Evolutionary conservation across 92 coral and sea anemone genomes (phyloP), one percentile per base, ranked within the genome.

Genomic region (Bergia puertoricense): DNA sequence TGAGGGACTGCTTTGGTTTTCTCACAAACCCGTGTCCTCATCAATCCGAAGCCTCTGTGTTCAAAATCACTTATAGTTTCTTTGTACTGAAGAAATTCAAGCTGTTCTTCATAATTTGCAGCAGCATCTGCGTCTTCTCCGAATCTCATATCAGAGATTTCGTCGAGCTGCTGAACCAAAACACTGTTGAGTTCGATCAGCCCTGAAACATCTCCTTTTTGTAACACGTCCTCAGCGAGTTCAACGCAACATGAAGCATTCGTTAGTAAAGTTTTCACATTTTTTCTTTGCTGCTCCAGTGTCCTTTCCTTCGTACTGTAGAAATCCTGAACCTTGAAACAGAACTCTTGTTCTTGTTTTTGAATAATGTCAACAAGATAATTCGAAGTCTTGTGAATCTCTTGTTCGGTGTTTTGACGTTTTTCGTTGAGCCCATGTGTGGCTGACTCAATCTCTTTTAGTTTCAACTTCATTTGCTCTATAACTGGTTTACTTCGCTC

Each of bases 401-500:
- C 91, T 48, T 90, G 90, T 74, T 93, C 90, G 40, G 91, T 45
- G 41, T 73, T 50, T 65, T 89, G 89, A 79, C 92, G 90, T 51
- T 77, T 89, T 6, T 40, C 79, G 4, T 75, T 39, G 76, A 93
- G 80, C 66, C 75, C 89, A 38, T 85, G 91, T 45, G 86, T 84
- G 37, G 88, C 81, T 2, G 59, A 72, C 59, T 95, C 96, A 13
- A 95, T 51, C 22, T 89, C 90, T 67, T 79, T 54, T 39, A 93
- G 80, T 89, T 88, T 90, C 82, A 46, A 79, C 30, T 86, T 85
- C 95, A 95, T 90, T 37, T 81, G 80, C 59, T 91, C 90, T 23
- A 95, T 85, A 56, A 95, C 93, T 13, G 98, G 96, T 80, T 90
- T 95, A 30, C 94, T 94, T 74, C 84, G 85, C 69, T 95, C 98